Evolutionary conservation across 2,888 invertebrate species (phyloP).

Genomic region (Carcina quercana): DNA sequence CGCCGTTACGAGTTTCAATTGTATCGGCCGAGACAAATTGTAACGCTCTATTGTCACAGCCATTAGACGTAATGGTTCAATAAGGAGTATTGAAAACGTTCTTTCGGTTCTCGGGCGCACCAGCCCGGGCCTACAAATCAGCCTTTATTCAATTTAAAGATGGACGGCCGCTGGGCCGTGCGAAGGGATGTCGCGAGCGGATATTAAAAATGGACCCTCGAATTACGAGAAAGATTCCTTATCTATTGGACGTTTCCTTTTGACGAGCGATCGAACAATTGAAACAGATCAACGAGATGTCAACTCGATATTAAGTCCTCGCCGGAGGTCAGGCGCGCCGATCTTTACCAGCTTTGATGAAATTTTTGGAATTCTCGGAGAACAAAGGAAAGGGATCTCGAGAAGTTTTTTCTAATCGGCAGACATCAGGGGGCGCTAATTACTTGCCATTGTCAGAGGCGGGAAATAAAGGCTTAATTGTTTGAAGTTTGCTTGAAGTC

Average conservation of each 20-base stretch:
- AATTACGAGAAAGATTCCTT: constrained; percentile 56
- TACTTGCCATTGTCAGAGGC: constrained; percentile 53
- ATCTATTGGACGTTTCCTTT: constrained; percentile 55
- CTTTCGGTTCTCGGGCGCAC: too few species aligned
- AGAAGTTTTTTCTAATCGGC: constrained; percentile 40
- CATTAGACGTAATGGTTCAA: constrained; percentile 65
- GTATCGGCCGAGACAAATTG: constrained; percentile 55
- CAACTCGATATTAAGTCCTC: constrained; percentile 40
- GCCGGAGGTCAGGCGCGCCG: constrained; percentile 37
- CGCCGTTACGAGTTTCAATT: constrained; percentile 21
- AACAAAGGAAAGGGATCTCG: constrained; percentile 33
- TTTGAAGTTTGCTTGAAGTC: constrained; percentile 36
- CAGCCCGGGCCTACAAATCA: constrained; percentile 47
- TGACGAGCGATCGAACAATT: constrained; percentile 23
- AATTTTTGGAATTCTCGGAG: constrained; percentile 27
- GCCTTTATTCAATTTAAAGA: constrained; percentile 56
- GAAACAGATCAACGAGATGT: constrained; percentile 29
- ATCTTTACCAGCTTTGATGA: constrained; percentile 30
- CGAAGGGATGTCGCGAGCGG: constrained; percentile 55
- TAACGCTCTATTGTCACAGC: constrained; percentile 66
- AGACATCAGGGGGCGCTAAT: constrained; percentile 47
- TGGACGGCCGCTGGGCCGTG: constrained; percentile 37
- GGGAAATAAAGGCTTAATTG: constrained; percentile 59
- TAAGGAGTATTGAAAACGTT: constrained; percentile 66
- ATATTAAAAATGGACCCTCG: constrained; percentile 62